Conservation (phyloP, 2,113 vertebrate species). For the Campylomormyrus numenius region DNA sequence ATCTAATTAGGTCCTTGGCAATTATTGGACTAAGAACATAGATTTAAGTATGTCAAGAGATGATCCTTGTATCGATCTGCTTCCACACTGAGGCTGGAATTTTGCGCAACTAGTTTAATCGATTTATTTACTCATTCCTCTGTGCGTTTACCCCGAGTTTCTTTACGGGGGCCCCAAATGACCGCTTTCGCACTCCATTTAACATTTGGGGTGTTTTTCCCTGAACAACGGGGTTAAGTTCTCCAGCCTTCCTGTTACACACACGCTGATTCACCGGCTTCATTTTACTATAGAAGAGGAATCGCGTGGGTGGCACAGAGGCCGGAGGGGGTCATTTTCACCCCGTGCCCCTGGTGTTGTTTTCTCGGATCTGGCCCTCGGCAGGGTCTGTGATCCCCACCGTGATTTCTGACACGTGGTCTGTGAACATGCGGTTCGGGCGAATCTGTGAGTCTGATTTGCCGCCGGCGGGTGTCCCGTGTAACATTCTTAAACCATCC, state of each 20-base stretch:
- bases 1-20: not conserved
- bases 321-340: not conserved
- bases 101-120: not conserved
- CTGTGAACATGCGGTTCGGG: not conserved
- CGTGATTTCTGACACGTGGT: not conserved
- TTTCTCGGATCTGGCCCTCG: not conserved
- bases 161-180: not conserved
- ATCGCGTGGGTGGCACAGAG: not conserved
- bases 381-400: not conserved
- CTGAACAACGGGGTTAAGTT: not conserved
- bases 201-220: not conserved
- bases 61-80: not conserved
- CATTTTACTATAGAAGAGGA: not conserved
- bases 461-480: not conserved
- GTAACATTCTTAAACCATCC: not conserved
- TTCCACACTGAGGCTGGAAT: not conserved
- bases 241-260: not conserved
- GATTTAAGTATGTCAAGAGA: not conserved
- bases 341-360: not conserved
- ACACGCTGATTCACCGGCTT: not conserved
- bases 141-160: not conserved
- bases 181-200: not conserved
- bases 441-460: not conserved
- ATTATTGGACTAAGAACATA: not conserved
- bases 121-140: not conserved